phyloP scores from a whole-genome alignment of 2,797 vertebrate genomes.

The Trachops cirrhosus region DNA sequence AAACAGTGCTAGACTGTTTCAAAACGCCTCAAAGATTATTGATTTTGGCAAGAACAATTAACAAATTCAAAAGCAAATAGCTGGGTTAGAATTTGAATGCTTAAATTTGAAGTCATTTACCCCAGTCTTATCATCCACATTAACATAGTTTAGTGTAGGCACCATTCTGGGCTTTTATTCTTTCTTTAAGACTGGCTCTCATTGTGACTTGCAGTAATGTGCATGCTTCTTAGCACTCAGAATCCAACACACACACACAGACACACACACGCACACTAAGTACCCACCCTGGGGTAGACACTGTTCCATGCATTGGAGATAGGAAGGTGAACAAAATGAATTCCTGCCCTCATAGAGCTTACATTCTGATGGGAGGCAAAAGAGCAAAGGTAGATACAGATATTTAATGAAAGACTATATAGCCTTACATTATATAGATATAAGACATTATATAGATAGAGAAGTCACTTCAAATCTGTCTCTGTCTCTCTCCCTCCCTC shows the following conservation, averaged over 20 bases:
- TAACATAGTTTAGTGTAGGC: not conserved
- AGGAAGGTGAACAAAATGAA: not conserved
- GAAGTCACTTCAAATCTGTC: not conserved
- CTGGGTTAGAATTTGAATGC: not conserved
- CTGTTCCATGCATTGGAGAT: not conserved
- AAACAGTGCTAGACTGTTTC: not conserved
- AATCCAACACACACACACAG: not conserved
- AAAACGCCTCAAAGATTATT: not conserved
- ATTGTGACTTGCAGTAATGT: not conserved
- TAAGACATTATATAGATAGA: not conserved
- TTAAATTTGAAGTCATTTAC: not conserved
- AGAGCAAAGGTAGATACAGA: not conserved
- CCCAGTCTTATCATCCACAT: not conserved
- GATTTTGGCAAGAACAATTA: not conserved
- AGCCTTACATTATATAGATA: not conserved
- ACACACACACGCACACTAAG: not conserved
- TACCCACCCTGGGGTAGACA: not conserved
- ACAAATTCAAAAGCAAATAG: constrained; percentile 23
- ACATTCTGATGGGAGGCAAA: not conserved
- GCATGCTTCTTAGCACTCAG: not conserved
- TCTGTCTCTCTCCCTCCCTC: not conserved
- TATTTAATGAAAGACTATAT: not conserved
- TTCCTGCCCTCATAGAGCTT: not conserved
- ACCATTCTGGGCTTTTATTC: not conserved
- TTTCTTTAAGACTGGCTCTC: not conserved